Evolutionary conservation across 1,140 invertebrate genomes (phyloP).

Genomic region (Pemphigus obesinymphae): DNA sequence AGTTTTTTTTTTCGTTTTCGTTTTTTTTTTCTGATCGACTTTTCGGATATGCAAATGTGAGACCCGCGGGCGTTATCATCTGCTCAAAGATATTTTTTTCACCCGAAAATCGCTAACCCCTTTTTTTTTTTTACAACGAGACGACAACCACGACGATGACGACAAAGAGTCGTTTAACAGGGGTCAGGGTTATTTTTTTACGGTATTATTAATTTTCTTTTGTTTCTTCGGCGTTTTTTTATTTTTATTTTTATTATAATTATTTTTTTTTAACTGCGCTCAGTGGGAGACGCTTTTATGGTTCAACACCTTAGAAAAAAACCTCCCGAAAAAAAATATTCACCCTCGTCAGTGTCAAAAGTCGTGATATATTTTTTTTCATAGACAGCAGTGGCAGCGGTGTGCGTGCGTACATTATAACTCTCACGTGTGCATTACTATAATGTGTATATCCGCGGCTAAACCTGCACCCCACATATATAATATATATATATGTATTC

Average conservation of each 20-base stretch:
- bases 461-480: background rate
- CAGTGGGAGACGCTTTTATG: slow-evolving; percentile 35
- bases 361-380: slow-evolving; percentile 31
- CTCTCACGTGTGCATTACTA: background rate
- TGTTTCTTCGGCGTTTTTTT: slow-evolving; percentile 23
- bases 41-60: slow-evolving; percentile 33
- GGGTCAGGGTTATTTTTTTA: background rate
- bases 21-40: slow-evolving; percentile 9
- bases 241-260: background rate
- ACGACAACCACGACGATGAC: background rate
- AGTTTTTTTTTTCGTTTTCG: background rate
- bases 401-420: background rate
- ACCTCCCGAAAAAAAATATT: slow-evolving; percentile 1
- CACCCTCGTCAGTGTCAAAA: slow-evolving; percentile 39
- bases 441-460: no score
- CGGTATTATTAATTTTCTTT: slow-evolving; percentile 34
- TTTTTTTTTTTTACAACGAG: background rate
- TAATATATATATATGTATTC: no score
- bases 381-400: background rate
- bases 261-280: background rate
- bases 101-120: background rate
- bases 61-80: background rate
- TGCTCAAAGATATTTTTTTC: slow-evolving; percentile 22
- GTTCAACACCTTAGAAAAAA: slow-evolving; percentile 23
- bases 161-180: slow-evolving; percentile 30